Base-by-base conservation (phyloP, 37 sponge, comb jelly and placozoan genomes). In the Halisarca cf. caerulea region DNA sequence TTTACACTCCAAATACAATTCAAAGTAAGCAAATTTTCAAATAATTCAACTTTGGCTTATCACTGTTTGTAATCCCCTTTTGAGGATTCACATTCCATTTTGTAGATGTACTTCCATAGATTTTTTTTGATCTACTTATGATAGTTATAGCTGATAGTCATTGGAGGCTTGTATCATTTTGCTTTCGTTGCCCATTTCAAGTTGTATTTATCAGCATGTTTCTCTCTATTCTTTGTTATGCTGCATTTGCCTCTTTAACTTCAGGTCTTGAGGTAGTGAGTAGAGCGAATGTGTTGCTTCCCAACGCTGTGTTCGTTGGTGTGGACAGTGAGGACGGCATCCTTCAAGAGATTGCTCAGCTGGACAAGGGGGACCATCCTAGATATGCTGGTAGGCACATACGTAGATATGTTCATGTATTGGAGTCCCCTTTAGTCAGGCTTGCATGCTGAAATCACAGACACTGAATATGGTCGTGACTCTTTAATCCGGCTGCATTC, bases 21-120 rank as follows among this genome's bases (percentile, higher is more conserved):
- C 64, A 61, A 61, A 27, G 64, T 61, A 61, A 61, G 51, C 6
- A n/a, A n/a, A n/a, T n/a, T n/a, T n/a, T n/a, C n/a, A n/a, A n/a
- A n/a, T n/a, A n/a, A n/a, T n/a, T n/a, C n/a, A n/a, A n/a, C n/a
- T n/a, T n/a, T n/a, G n/a, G n/a, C n/a, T n/a, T n/a, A n/a, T n/a
- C n/a, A n/a, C n/a, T n/a, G n/a, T n/a, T n/a, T n/a, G n/a, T n/a
- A n/a, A n/a, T n/a, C n/a, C n/a, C n/a, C n/a, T n/a, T n/a, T n/a
- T n/a, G n/a, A n/a, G n/a, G n/a, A n/a, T n/a, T n/a, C n/a, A n/a
- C n/a, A n/a, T n/a, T n/a, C n/a, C n/a, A n/a, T n/a, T n/a, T n/a
- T n/a, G n/a, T n/a, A n/a, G n/a, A n/a, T n/a, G n/a, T n/a, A n/a
- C n/a, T n/a, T n/a, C n/a, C n/a, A n/a, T n/a, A n/a, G n/a, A n/a